Percentiles rank a stretch among this genome's conserved stretches.
Evolutionary conservation across 1,140 invertebrate species (phyloP).

Genomic region (Phymastichus coffea): DNA sequence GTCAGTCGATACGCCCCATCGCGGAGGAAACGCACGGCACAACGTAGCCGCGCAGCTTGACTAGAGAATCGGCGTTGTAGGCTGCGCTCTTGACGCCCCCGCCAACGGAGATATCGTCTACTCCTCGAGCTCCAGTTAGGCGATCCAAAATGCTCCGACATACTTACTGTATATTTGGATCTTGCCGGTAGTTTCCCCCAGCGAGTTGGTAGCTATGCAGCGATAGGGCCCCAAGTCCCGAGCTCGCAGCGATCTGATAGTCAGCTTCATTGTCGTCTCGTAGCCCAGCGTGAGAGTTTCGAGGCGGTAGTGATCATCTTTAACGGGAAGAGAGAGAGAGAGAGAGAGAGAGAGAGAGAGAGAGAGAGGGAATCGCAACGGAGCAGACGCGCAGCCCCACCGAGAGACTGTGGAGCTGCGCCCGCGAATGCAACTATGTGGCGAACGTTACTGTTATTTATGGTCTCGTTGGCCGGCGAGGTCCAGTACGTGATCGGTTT

Average conservation of each 20-base stretch:
- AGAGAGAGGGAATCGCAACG: no score
- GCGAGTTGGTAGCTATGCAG: constrained; percentile 64
- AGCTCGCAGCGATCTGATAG: constrained; percentile 59
- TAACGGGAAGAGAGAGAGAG: no score
- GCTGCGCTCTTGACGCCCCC: background rate
- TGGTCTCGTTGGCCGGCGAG: constrained; percentile 51
- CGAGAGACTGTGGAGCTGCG: no score
- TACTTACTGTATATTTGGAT: constrained; percentile 65
- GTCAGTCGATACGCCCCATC: no score
- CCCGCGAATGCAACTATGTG: no score
- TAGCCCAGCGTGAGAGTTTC: constrained; percentile 56
- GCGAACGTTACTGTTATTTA: constrained; percentile 44
- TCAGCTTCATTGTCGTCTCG: constrained; percentile 61
- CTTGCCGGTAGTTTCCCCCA: constrained; percentile 62
- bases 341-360: no score
- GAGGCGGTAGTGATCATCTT: constrained; percentile 59
- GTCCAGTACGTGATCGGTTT: constrained; percentile 62
- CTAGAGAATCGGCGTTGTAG: background rate
- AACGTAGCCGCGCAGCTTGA: background rate
- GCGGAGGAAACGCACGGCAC: background rate
- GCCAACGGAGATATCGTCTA: background rate
- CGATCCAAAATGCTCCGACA: background rate
- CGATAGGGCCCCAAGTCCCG: constrained; percentile 63
- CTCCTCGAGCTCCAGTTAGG: background rate
- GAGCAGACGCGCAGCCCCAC: no score